Percentiles rank a stretch among this genome's conserved stretches.
These are phyloP conservation scores for Drosophila pachea DNA, from an alignment of 1,140 invertebrate genomes.

Conservation along the genomic window DNA sequence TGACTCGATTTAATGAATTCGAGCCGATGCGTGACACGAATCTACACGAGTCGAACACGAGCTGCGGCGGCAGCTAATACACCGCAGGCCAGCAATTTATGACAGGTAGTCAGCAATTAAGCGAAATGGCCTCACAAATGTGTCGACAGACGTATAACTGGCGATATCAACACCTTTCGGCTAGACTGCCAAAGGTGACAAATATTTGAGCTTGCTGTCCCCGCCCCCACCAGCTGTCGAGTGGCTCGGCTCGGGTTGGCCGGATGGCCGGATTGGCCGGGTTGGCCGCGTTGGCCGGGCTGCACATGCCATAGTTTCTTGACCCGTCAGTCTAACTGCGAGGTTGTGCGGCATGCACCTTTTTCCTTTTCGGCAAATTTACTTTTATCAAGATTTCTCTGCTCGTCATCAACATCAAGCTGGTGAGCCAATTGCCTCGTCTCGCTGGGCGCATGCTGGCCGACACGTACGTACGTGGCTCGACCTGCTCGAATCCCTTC, in stretches of 20 bases:
- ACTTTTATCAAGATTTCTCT: constrained; percentile 46
- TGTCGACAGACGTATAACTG: constrained; percentile 54
- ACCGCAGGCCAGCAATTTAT: constrained; percentile 18
- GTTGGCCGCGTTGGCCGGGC: neutral
- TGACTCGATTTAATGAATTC: constrained; percentile 1
- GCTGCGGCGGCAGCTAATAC: neutral
- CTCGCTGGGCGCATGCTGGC: constrained; percentile 14
- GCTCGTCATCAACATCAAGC: constrained; percentile 20
- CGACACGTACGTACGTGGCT: constrained; percentile 33
- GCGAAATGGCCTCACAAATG: constrained; percentile 17
- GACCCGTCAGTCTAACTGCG: constrained; percentile 32
- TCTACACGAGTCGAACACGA: neutral
- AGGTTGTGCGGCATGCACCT: constrained; percentile 35
- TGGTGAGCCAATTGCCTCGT: constrained; percentile 29
- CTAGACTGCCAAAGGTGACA: constrained; percentile 13
- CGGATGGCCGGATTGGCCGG: neutral
- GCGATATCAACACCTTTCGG: constrained; percentile 50
- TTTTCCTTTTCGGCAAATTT: constrained; percentile 27
- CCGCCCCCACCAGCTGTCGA: constrained; percentile 21
- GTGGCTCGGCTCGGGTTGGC: constrained; percentile 4
- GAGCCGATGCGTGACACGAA: constrained; percentile 4
- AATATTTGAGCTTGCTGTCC: constrained; percentile 19
- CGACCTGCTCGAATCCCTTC: neutral
- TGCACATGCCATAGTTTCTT: constrained; percentile 47
- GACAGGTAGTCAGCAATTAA: constrained; percentile 14